These are phyloP conservation scores for Sandelia bainsii DNA, from an alignment of 2,797 vertebrate genomes.

Conservation along the genomic window DNA sequence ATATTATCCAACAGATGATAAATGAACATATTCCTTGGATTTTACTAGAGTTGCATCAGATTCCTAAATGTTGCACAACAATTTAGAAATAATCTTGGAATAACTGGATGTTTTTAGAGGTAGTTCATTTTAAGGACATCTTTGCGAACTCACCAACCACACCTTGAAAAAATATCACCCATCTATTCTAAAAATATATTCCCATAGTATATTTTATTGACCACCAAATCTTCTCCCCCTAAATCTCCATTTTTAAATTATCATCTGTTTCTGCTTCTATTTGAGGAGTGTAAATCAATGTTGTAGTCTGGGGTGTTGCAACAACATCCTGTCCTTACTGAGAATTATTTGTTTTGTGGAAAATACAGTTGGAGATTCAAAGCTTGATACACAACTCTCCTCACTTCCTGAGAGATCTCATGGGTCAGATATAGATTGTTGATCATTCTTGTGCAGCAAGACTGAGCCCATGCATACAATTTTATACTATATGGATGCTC, in stretches of 20 bases:
- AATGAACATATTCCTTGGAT: conserved; percentile 9
- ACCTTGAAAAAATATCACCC: conserved; percentile 33
- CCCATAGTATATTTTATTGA: conserved; percentile 24
- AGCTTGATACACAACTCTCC: conserved; percentile 50
- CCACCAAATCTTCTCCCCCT: conserved; percentile 9
- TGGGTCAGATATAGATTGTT: conserved; percentile 59
- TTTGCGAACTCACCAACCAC: conserved; percentile 9
- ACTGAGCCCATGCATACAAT: neutral
- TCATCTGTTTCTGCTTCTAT: conserved; percentile 70
- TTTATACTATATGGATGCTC: conserved; percentile 32
- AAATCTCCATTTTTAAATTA: conserved; percentile 55
- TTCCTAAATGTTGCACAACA: conserved; percentile 57
- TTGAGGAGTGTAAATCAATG: conserved; percentile 58
- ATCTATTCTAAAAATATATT: conserved; percentile 25
- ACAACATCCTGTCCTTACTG: conserved; percentile 78
- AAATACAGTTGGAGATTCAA: conserved; percentile 54
- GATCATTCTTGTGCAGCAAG: conserved; percentile 46
- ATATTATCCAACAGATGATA: conserved; percentile 24
- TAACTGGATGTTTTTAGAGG: neutral
- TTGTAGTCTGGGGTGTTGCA: conserved; percentile 67
- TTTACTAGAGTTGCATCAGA: conserved; percentile 34
- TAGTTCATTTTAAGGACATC: conserved; percentile 21
- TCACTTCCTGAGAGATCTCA: conserved; percentile 62
- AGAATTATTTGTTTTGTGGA: conserved; percentile 70
- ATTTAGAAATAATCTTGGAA: conserved; percentile 33